A percentile compares a stretch with the other conserved stretches of the same genome.
These are phyloP conservation scores for Andrena bucephala DNA, from an alignment of 2,888 invertebrate genomes.

Conservation along the genomic window DNA sequence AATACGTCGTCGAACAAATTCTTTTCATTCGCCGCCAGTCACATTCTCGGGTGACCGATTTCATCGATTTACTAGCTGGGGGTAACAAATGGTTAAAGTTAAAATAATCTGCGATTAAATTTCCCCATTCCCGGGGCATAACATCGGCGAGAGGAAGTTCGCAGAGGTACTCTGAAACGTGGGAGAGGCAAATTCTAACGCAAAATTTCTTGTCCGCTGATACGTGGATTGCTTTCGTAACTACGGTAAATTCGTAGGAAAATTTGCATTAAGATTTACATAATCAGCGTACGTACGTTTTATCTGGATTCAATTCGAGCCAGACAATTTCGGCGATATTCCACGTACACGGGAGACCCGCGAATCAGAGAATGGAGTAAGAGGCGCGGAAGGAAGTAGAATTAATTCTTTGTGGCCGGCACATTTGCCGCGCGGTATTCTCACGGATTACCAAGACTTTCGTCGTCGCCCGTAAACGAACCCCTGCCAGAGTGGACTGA, in stretches of 20 bases:
- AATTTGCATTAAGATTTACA: slow-evolving; percentile 59
- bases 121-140: not conserved
- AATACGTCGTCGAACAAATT: not conserved
- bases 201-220: slow-evolving; percentile 38
- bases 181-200: slow-evolving; percentile 15
- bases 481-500: slow-evolving; percentile 59
- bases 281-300: slow-evolving; percentile 54
- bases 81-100: not conserved
- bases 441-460: slow-evolving; percentile 73
- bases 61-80: not conserved
- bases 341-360: slow-evolving; percentile 39
- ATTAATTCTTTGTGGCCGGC: slow-evolving; percentile 75
- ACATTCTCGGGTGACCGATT: not conserved
- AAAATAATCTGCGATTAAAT: not conserved
- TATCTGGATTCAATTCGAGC: slow-evolving; percentile 48
- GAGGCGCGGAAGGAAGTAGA: slow-evolving; percentile 52
- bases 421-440: slow-evolving; percentile 64
- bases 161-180: not conserved
- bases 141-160: not conserved
- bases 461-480: slow-evolving; percentile 56
- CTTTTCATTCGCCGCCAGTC: not conserved
- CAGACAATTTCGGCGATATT: slow-evolving; percentile 55
- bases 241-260: slow-evolving; percentile 46
- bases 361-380: slow-evolving; percentile 28
- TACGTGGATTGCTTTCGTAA: slow-evolving; percentile 56